Base-by-base conservation (phyloP, 2,113 vertebrate genomes). In the Misgurnus mizolepis region DNA sequence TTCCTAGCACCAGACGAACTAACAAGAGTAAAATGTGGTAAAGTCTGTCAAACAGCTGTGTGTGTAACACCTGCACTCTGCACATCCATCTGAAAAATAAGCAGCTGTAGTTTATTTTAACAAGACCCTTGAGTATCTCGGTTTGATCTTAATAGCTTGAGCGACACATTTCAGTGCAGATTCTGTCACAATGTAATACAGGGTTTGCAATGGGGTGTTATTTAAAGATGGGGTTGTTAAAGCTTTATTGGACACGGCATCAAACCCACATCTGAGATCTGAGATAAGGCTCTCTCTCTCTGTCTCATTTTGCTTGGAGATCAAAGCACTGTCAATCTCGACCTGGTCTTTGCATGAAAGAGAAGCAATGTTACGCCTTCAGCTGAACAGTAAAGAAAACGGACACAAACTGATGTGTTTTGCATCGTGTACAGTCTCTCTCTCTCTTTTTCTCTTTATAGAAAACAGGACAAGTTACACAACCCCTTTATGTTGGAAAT, bases 251-350 rank as follows among this genome's bases (percentile, higher is more conserved):
- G 17, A 18, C 55, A 1, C 1, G 9, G 12, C 9, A 53, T 53
- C 11, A 11, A 12, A 12, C 4, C 12, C 4, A 47, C 45, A 53
- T 12, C 49, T 53, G 12, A 53, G 49, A 53, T 53, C 49, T 53
- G 11, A 58, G 62, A 50, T 64, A 7, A 10, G 15, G 22, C 50
- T 41, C 5, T 76, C 14, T 67, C 6, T 50, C 34, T 9, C 11
- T 60, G 18, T 40, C 41, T 56, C 47, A 43, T 17, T 75, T 58
- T 70, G 43, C 43, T 43, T 2, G 18, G 41, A 64, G 79, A 81
- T 84, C 80, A 77, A 62, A 81, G 72, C 41, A 7, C 71, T 80
- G 62, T 80, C 75, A 77, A 65, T 82, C 72, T 71, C 73, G 66
- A 70, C 73, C 50, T 65, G 75, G 70, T 75, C 55, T 45, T 78